These are phyloP conservation scores for Plectropomus leopardus DNA, from an alignment of 2,113 vertebrate species.

Conservation along the genomic window DNA sequence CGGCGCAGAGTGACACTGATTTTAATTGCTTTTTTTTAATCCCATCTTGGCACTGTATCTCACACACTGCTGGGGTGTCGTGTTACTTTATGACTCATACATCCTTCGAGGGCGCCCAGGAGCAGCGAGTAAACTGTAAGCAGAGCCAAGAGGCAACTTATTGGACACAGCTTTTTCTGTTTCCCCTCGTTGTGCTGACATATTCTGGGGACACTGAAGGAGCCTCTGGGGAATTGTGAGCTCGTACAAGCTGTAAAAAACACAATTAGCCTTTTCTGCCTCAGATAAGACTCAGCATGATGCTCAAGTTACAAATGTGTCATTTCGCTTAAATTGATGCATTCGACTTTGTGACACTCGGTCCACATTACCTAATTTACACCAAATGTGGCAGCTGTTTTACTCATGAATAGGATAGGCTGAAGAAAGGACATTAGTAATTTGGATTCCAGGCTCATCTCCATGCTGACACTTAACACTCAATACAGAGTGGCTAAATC, in stretches of 20 bases:
- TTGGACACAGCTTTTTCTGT: conserved; percentile 28
- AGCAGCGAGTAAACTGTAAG: conserved; percentile 32
- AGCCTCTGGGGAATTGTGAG: conserved; percentile 17
- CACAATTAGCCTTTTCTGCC: conserved; percentile 29
- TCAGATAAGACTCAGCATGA: conserved; percentile 14
- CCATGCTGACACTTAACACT: conserved; percentile 29
- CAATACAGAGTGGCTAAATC: conserved; percentile 51
- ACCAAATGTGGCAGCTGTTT: conserved; percentile 26
- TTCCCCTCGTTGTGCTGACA: conserved; percentile 22
- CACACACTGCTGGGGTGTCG: conserved; percentile 43
- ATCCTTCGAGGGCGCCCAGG: conserved; percentile 48
- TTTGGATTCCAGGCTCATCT: conserved; percentile 61
- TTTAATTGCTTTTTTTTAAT: conserved; percentile 67
- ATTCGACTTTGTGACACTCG: conserved; percentile 12
- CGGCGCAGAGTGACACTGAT: conserved; percentile 50
- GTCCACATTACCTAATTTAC: conserved; percentile 29
- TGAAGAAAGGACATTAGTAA: conserved; percentile 30
- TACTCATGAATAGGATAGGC: conserved; percentile 24
- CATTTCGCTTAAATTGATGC: conserved; percentile 32
- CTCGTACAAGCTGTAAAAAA: conserved; percentile 35
- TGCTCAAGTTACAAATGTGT: conserved; percentile 21
- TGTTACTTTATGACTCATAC: conserved; percentile 68
- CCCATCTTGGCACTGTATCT: conserved; percentile 45
- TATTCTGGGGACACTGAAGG: conserved; percentile 7
- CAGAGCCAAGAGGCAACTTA: conserved; percentile 46